Percentiles rank a stretch among this genome's conserved stretches.
Evolutionary conservation across 1,140 invertebrate species (phyloP).

Genomic region (Ctenoplectra terminalis): DNA sequence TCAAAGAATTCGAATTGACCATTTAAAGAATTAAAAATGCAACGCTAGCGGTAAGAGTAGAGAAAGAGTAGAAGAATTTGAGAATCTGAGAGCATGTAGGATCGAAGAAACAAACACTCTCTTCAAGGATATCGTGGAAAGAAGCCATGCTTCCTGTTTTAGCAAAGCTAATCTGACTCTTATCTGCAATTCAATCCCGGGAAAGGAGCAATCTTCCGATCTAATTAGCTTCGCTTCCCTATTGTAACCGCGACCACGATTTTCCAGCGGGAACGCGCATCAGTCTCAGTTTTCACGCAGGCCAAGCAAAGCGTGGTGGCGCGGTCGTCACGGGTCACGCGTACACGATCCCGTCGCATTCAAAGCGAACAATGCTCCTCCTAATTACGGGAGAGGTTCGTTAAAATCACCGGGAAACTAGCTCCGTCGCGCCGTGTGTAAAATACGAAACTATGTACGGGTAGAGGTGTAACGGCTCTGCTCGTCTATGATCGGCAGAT

Average conservation of each 20-base stretch:
- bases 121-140: not conserved
- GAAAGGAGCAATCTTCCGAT: not conserved
- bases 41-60: no score
- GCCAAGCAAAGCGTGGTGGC: not conserved
- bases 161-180: not conserved
- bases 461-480: no score
- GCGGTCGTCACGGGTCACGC: conserved; percentile 62
- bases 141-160: no score
- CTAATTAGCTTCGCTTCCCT: conserved; percentile 27
- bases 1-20: no score
- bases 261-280: conserved; percentile 31
- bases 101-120: no score
- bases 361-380: conserved; percentile 52
- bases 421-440: not conserved
- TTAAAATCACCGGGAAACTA: conserved; percentile 45
- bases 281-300: conserved; percentile 17
- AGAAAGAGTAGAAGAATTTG: no score
- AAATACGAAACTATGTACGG: no score
- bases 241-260: conserved; percentile 3
- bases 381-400: conserved; percentile 58
- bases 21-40: no score
- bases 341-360: conserved; percentile 39
- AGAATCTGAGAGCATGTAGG: not conserved
- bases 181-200: conserved; percentile 6
- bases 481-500: no score